A percentile compares a stretch with the other conserved stretches of the same genome.
These are phyloP conservation scores for Pangasius macronema DNA, from an alignment of 2,797 vertebrate species.

Conservation along the genomic window DNA sequence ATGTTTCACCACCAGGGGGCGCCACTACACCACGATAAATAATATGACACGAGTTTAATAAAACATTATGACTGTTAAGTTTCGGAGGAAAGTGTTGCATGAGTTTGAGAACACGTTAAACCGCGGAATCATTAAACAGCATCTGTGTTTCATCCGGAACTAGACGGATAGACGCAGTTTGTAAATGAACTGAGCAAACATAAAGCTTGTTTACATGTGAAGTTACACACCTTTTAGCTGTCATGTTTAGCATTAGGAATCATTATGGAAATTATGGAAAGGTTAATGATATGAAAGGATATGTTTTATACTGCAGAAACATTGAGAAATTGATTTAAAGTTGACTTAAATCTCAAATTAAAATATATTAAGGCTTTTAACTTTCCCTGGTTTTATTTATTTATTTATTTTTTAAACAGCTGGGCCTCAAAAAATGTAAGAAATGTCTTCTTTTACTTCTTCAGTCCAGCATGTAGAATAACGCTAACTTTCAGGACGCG, in stretches of 20 bases:
- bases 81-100: neutral
- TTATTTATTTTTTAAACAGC: neutral
- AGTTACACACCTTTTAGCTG: neutral
- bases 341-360: neutral
- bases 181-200: neutral
- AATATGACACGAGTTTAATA: neutral
- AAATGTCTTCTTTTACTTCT: slow-evolving; percentile 6
- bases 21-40: neutral
- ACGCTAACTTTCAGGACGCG: neutral
- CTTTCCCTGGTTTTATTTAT: neutral
- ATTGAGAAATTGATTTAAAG: neutral
- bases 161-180: neutral
- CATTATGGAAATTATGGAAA: neutral
- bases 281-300: too few species aligned
- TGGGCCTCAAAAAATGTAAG: neutral
- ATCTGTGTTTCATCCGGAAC: neutral
- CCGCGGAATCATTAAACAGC: too few species aligned
- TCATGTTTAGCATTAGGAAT: neutral
- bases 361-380: neutral
- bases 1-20: neutral
- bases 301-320: neutral
- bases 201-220: neutral
- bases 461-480: neutral
- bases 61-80: neutral
- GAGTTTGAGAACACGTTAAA: neutral